Conservation (phyloP, 2,113 vertebrate genomes). For the Agelaius tricolor region DNA sequence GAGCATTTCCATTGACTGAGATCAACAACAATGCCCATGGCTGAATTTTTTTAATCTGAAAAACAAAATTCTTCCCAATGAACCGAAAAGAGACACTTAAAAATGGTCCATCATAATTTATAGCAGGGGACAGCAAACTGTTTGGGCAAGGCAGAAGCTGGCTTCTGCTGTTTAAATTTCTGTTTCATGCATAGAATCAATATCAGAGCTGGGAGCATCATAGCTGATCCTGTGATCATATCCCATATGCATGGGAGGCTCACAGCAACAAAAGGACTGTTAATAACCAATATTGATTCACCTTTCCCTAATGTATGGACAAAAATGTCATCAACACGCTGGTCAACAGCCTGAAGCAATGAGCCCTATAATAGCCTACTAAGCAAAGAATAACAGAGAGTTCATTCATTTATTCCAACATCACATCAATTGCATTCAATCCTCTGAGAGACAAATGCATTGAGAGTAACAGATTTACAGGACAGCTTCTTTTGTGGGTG, state of each 20-base stretch:
- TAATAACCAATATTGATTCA: conserved; percentile 50
- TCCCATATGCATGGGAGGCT: neutral
- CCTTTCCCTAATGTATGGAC: neutral
- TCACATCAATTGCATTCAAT: neutral
- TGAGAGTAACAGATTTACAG: neutral
- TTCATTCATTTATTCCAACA: neutral
- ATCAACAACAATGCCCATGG: neutral
- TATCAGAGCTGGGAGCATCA: neutral
- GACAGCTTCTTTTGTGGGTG: neutral
- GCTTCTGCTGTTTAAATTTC: neutral
- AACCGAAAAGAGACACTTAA: neutral
- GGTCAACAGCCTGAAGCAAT: conserved; percentile 14
- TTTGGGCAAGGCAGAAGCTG: neutral
- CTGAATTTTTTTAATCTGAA: neutral
- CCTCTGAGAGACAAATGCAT: accelerated
- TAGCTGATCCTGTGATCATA: neutral
- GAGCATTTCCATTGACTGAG: neutral
- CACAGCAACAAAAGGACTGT: neutral
- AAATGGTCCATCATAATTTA: neutral
- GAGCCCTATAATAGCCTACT: neutral
- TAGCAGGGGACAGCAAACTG: neutral
- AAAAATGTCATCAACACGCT: conserved; percentile 22
- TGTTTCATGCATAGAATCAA: neutral
- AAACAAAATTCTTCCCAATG: neutral
- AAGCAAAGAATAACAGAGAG: neutral